phyloP scores from a whole-genome alignment of 1,140 invertebrate species.

The Hypothenemus hampei region DNA sequence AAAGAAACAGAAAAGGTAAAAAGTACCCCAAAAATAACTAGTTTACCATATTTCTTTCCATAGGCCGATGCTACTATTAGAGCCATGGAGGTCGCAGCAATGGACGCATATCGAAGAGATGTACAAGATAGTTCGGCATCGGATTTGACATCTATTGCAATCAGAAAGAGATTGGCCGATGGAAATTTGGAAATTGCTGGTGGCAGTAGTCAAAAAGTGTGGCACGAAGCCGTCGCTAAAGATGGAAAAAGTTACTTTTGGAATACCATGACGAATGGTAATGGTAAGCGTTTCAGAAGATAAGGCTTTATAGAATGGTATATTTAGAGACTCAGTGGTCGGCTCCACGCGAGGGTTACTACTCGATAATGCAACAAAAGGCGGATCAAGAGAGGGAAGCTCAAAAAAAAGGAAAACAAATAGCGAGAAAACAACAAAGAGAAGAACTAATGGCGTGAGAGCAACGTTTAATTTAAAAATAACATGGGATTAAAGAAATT shows the following conservation, averaged over 20 bases:
- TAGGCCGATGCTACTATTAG: slow-evolving; percentile 68
- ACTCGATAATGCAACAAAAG: slow-evolving; percentile 59
- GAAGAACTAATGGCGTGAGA: background rate
- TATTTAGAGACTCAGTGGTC: slow-evolving; percentile 59
- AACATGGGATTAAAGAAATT: too few relatives aligned
- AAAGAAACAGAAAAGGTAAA: slow-evolving; percentile 64
- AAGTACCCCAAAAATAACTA: background rate
- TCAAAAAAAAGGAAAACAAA: slow-evolving; percentile 49
- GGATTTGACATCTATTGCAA: slow-evolving; percentile 58
- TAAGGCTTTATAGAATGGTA: background rate
- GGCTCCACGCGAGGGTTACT: slow-evolving; percentile 58
- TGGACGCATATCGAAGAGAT: slow-evolving; percentile 79
- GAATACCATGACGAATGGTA: slow-evolving; percentile 75
- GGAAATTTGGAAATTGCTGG: slow-evolving; percentile 41
- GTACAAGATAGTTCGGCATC: slow-evolving; percentile 64
- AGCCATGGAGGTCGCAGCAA: slow-evolving; percentile 84
- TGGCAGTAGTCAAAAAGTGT: slow-evolving; percentile 47
- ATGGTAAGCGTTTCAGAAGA: too few relatives aligned
- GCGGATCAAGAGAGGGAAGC: slow-evolving; percentile 44
- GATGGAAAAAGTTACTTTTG: slow-evolving; percentile 76
- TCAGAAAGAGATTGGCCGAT: slow-evolving; percentile 39
- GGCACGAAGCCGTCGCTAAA: slow-evolving; percentile 67
- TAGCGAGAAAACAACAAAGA: slow-evolving; percentile 50
- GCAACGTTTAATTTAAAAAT: too few relatives aligned
- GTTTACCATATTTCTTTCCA: background rate